Percentiles rank a stretch among this genome's conserved stretches.
phyloP scores from a whole-genome alignment of 1,140 invertebrate species.

The Leucophenga varia region DNA sequence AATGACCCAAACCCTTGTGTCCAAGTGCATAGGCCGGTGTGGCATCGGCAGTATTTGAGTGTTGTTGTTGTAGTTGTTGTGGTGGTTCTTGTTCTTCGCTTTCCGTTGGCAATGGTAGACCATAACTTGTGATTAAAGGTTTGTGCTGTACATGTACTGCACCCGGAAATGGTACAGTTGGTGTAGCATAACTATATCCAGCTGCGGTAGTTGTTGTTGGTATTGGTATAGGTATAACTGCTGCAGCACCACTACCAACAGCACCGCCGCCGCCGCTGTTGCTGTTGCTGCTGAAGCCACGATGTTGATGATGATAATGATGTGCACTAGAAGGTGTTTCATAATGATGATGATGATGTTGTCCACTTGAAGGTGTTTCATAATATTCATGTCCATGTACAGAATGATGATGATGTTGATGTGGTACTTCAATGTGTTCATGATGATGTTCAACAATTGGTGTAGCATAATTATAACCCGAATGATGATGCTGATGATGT shows the following conservation, averaged over 20 bases:
- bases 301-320: no score
- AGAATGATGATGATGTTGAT: neutral
- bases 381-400: no score
- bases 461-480: no score
- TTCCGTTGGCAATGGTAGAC: constrained; percentile 26
- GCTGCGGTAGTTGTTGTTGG: constrained; percentile 9
- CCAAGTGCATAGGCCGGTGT: constrained; percentile 39
- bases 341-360: no score
- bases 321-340: no score
- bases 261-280: constrained; percentile 3
- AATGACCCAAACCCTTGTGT: constrained; percentile 49
- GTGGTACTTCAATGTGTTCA: neutral
- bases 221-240: constrained; percentile 15
- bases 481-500: no score
- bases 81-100: constrained; percentile 17
- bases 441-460: no score
- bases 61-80: constrained; percentile 17
- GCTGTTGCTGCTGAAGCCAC: no score
- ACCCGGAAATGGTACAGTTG: constrained; percentile 18
- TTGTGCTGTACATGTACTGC: constrained; percentile 15
- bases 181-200: constrained; percentile 30
- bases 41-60: constrained; percentile 11
- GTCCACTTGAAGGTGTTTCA: no score
- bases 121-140: constrained; percentile 35
- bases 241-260: no score